A percentile compares a stretch with the other conserved stretches of the same genome.
Conservation (phyloP, 2,888 invertebrate species). For the Pardosa pseudoannulata region DNA sequence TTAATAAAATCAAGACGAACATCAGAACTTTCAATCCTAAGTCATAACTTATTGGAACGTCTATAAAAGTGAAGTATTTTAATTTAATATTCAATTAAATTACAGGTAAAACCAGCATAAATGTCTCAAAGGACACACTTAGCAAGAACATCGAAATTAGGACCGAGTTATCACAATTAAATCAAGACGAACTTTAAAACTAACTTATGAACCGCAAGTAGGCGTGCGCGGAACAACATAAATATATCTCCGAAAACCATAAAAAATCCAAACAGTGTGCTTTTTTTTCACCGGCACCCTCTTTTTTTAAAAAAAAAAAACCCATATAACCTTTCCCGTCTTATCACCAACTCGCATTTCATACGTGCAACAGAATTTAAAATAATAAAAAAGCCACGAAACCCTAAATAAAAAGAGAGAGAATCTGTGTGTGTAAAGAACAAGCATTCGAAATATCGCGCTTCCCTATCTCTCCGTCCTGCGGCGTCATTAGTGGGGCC, state of each 20-base stretch:
- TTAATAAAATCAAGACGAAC: too few species aligned
- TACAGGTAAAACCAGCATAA: too few species aligned
- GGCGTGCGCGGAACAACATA: neutral
- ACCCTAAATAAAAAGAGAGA: constrained; percentile 9
- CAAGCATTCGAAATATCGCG: neutral
- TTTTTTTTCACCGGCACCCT: neutral
- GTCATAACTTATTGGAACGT: too few species aligned
- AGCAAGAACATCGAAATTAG: neutral
- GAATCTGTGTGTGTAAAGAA: neutral
- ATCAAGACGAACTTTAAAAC: neutral
- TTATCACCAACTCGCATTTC: constrained; percentile 4
- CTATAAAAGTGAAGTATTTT: too few species aligned
- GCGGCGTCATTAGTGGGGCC: constrained; percentile 61
- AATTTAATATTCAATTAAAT: neutral
- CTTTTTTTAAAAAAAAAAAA: too few species aligned
- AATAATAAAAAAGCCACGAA: neutral
- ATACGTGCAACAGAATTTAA: neutral
- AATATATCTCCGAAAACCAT: neutral
- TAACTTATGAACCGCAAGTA: too few species aligned
- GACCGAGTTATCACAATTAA: neutral
- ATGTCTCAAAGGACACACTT: too few species aligned
- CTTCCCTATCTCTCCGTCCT: constrained; percentile 9
- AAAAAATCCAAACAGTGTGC: neutral
- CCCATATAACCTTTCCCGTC: neutral
- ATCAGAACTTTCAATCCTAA: too few species aligned